Evolutionary conservation across 2,888 invertebrate species (phyloP).

Genomic region (Ariolimax columbianus): DNA sequence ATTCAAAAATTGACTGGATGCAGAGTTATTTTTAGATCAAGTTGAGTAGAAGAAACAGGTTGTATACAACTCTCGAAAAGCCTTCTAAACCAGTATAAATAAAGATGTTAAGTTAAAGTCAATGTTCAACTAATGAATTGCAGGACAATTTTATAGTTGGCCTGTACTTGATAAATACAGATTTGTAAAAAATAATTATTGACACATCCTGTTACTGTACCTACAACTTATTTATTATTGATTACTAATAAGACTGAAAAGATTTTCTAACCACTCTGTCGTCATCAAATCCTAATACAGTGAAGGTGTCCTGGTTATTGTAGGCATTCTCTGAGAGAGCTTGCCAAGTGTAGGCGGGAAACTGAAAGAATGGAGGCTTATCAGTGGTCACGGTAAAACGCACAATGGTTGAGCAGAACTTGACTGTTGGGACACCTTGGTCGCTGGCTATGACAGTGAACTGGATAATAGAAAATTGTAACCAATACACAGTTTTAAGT

Average conservation of each 20-base stretch:
- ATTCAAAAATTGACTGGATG: too few species aligned
- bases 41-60: too few species aligned
- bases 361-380: conserved; percentile 57
- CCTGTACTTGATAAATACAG: too few species aligned
- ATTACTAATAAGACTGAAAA: background rate
- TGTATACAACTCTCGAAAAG: too few species aligned
- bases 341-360: conserved; percentile 48
- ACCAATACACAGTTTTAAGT: background rate
- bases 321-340: conserved; percentile 54
- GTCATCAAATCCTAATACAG: conserved; percentile 52
- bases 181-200: too few species aligned
- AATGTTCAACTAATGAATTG: too few species aligned
- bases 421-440: conserved; percentile 52
- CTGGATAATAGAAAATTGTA: conserved; percentile 51
- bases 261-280: conserved; percentile 50
- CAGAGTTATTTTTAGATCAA: too few species aligned
- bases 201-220: too few species aligned
- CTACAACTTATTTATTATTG: background rate
- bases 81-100: too few species aligned
- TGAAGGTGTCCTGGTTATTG: background rate
- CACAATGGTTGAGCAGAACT: conserved; percentile 57
- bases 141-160: too few species aligned
- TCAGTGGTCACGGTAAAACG: conserved; percentile 60
- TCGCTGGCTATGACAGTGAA: conserved; percentile 65
- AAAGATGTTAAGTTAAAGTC: too few species aligned